Evolutionary conservation across 2,888 invertebrate genomes (phyloP).

Genomic region (Leptopilina drosophilae): DNA sequence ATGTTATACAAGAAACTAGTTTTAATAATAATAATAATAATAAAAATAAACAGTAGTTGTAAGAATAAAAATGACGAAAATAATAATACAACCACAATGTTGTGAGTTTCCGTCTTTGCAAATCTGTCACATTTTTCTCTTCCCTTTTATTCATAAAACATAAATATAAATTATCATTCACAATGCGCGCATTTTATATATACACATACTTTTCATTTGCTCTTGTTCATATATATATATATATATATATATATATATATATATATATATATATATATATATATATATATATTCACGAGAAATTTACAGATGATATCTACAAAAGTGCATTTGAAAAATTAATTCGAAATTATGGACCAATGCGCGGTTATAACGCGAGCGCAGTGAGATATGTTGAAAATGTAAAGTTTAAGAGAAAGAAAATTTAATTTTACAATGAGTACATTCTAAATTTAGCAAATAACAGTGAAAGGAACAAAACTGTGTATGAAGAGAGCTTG

Average conservation of each 20-base stretch:
- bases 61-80: too few species aligned
- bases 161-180: background rate
- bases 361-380: background rate
- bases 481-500: slow-evolving; percentile 28
- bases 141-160: slow-evolving; percentile 10
- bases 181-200: background rate
- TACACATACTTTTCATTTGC: background rate
- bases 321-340: background rate
- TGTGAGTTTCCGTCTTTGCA: background rate
- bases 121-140: background rate
- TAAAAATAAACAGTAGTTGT: too few species aligned
- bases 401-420: background rate
- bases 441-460: slow-evolving; percentile 28
- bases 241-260: too few species aligned
- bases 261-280: too few species aligned
- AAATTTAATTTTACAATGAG: slow-evolving; percentile 19
- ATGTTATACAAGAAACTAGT: too few species aligned
- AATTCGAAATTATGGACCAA: background rate
- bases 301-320: too few species aligned
- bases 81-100: too few species aligned
- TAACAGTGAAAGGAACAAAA: slow-evolving; percentile 33
- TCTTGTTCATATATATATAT: background rate
- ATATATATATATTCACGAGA: too few species aligned
- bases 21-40: too few species aligned
- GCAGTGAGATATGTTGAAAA: background rate